A percentile compares a stretch with the other conserved stretches of the same genome.
Evolutionary conservation across 1,140 invertebrate species (phyloP).

Genomic region (Pseudomyrmex dendroicus): DNA sequence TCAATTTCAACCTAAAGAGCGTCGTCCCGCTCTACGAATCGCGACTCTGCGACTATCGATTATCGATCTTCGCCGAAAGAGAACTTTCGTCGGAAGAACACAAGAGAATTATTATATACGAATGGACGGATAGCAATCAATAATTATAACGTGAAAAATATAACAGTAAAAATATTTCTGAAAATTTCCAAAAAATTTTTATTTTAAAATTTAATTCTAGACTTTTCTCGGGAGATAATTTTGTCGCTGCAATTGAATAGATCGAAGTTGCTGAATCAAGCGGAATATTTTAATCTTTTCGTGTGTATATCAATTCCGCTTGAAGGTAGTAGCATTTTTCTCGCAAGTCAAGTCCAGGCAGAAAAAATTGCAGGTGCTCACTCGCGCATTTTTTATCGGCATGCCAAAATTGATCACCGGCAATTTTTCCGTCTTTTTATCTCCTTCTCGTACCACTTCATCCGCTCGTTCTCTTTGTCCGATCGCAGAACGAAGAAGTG

Average conservation of each 20-base stretch:
- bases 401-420: slow-evolving; percentile 61
- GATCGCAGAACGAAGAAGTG: not conserved
- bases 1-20: slow-evolving; percentile 72
- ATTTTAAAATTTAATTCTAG: not conserved
- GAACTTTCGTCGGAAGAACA: slow-evolving; percentile 21
- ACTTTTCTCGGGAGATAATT: not conserved
- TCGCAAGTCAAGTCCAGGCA: slow-evolving; percentile 51
- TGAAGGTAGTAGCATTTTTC: slow-evolving; percentile 56
- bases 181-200: not conserved
- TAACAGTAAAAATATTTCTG: not conserved
- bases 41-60: slow-evolving; percentile 60
- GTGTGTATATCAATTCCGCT: slow-evolving; percentile 31
- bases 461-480: not conserved
- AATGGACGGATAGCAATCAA: not conserved
- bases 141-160: not conserved
- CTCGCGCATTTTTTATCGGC: slow-evolving; percentile 62
- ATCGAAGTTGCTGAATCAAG: slow-evolving; percentile 14
- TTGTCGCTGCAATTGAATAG: not conserved
- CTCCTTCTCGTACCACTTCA: not conserved
- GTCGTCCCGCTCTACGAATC: not conserved
- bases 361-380: slow-evolving; percentile 1
- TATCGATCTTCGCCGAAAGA: slow-evolving; percentile 60
- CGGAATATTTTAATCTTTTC: slow-evolving; percentile 42
- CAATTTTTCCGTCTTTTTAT: slow-evolving; percentile 56
- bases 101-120: not conserved